Percentiles rank a stretch among this genome's conserved stretches.
These are phyloP conservation scores for Oceanodroma leucorhoa DNA, from an alignment of 2,797 vertebrate genomes.

Conservation along the genomic window DNA sequence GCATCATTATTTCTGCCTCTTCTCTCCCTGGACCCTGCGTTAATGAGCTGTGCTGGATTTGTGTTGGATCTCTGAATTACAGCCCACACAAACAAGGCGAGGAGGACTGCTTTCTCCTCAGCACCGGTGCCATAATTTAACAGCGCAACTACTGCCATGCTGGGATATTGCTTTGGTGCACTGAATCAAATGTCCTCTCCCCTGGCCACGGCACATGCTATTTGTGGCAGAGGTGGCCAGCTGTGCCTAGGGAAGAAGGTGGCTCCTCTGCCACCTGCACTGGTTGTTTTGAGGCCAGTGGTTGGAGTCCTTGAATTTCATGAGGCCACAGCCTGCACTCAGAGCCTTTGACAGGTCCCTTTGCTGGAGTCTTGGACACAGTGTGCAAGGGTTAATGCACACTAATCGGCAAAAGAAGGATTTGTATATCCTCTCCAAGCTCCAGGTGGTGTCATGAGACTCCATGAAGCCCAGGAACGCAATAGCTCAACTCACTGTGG, in stretches of 20 bases:
- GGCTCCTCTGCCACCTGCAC: not conserved
- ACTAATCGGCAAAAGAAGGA: not conserved
- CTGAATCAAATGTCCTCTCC: not conserved
- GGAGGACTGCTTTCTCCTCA: not conserved
- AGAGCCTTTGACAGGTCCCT: not conserved
- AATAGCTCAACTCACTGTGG: accelerated
- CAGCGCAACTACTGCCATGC: not conserved
- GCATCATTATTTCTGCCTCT: conserved; percentile 69
- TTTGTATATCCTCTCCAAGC: not conserved
- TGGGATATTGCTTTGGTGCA: not conserved
- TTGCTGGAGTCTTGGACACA: not conserved
- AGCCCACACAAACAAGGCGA: conserved; percentile 26
- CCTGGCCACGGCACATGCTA: not conserved
- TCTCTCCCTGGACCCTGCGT: conserved; percentile 56
- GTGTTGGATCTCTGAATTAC: conserved; percentile 64
- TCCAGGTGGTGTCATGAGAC: not conserved
- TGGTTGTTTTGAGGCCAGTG: not conserved
- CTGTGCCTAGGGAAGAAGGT: not conserved
- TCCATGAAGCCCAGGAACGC: accelerated
- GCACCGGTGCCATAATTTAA: not conserved
- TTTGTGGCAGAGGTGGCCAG: not conserved
- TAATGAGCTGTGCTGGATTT: conserved; percentile 69
- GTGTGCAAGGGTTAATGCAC: not conserved
- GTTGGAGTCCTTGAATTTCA: not conserved
- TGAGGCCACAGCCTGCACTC: not conserved